These are phyloP conservation scores for Channallabes apus DNA, from an alignment of 2,797 vertebrate species.

Conservation along the genomic window DNA sequence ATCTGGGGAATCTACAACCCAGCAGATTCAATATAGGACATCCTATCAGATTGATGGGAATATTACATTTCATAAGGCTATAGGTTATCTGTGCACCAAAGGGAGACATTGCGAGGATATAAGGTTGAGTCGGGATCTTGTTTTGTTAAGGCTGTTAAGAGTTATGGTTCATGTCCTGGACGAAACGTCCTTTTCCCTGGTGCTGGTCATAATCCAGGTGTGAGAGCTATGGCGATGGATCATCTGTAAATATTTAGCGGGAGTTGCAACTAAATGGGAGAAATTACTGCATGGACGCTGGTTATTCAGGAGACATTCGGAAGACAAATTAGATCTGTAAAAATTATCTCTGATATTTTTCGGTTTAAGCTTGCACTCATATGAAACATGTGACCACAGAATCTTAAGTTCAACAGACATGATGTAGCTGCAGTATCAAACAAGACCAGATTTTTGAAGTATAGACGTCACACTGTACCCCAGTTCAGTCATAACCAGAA, in stretches of 20 bases:
- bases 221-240: constrained; percentile 21
- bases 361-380: not conserved
- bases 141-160: constrained; percentile 28
- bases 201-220: constrained; percentile 8
- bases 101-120: constrained; percentile 19
- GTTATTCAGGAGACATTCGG: not conserved
- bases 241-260: not conserved
- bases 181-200: constrained; percentile 2
- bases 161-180: constrained; percentile 20
- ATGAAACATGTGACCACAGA: not conserved
- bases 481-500: constrained; percentile 26
- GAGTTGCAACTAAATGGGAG: constrained; percentile 9
- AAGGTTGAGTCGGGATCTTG: constrained; percentile 21
- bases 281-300: constrained; percentile 3
- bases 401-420: constrained; percentile 20
- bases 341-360: not conserved
- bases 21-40: constrained; percentile 71
- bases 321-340: not conserved
- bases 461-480: constrained; percentile 38
- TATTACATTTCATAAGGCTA: constrained; percentile 49
- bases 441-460: constrained; percentile 45
- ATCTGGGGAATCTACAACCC: constrained; percentile 64
- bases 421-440: constrained; percentile 20
- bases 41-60: constrained; percentile 66
- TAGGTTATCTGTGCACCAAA: constrained; percentile 32